Conservation (phyloP, 2,888 invertebrate genomes). For the Phengaris arion region DNA sequence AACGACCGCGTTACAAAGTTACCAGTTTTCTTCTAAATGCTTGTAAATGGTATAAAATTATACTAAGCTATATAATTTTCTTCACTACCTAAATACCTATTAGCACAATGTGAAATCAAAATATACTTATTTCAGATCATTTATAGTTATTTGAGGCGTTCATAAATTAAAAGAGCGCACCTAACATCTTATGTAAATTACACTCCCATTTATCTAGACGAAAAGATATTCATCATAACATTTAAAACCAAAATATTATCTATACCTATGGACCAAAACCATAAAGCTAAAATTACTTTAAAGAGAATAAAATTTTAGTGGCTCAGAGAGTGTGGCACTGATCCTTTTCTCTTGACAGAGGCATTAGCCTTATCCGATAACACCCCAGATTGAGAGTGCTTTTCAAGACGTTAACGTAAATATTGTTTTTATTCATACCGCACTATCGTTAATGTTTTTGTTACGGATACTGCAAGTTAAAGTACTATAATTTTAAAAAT, state of each 20-base stretch:
- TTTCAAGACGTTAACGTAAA: conserved; percentile 1
- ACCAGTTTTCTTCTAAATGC: conserved; percentile 31
- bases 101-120: no score
- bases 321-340: conserved; percentile 7
- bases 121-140: no score
- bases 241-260: conserved; percentile 32
- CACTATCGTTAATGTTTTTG: conserved; percentile 3
- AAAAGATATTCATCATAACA: background rate
- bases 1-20: conserved; percentile 32
- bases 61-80: no score
- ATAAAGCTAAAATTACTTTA: conserved; percentile 31
- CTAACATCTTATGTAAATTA: background rate
- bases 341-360: conserved; percentile 33
- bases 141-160: background rate
- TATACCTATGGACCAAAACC: background rate
- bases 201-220: background rate
- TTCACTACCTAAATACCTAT: no score
- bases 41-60: background rate
- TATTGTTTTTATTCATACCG: conserved; percentile 12
- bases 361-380: conserved; percentile 39
- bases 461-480: background rate
- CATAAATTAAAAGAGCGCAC: background rate
- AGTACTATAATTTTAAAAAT: background rate
- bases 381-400: conserved; percentile 32
- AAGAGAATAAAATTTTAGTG: conserved; percentile 32